Base-by-base conservation (phyloP, 1,140 invertebrate species). In the Heliconius congener region DNA sequence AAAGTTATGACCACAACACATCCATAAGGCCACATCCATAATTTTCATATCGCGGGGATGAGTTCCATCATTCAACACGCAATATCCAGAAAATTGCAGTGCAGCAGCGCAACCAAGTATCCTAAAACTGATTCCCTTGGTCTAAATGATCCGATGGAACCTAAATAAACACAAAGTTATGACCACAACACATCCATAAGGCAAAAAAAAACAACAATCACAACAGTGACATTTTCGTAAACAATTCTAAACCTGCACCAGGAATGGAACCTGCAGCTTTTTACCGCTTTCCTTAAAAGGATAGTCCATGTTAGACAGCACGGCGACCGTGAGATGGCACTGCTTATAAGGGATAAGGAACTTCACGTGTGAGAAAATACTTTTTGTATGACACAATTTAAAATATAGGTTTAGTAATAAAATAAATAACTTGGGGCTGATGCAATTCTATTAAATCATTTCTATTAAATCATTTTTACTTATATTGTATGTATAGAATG, bases 291-390 rank as follows among this genome's bases (percentile, higher is more conserved):
- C 60, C 60, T 1, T 66, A 66, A 27, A 66, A 30, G 60, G 60
- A 0, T 8, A 16, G 27, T 16, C 60, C 60, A 66, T 66, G 60
- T 66, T 66, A 66, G 60, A 66, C 60, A 6, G 60, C 60, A 66
- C 60, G 60, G 60, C 60, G 60, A 66, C 60, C 60, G 16, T 66
- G 60, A 66, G 60, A 66, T 66, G 60, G 60, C n/a, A 66, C 27
- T 13, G 5, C 60, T 3, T 66, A 66, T 66, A 66, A 27, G 60
- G 60, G 60, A 66, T 11, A 66, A 66, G 60, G 60, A 66, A 66
- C 60, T 66, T 30, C 19, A 60, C 19, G 23, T 66, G 60, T 66
- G 60, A 66, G 60, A 66, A 66, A 66, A 66, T 66, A 66, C 23
- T 66, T 66, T 27, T 23, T 66, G 9, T 66, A 66, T 66, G 60